These are phyloP conservation scores for Campoletis sonorensis DNA, from an alignment of 1,140 invertebrate genomes.

Conservation along the genomic window DNA sequence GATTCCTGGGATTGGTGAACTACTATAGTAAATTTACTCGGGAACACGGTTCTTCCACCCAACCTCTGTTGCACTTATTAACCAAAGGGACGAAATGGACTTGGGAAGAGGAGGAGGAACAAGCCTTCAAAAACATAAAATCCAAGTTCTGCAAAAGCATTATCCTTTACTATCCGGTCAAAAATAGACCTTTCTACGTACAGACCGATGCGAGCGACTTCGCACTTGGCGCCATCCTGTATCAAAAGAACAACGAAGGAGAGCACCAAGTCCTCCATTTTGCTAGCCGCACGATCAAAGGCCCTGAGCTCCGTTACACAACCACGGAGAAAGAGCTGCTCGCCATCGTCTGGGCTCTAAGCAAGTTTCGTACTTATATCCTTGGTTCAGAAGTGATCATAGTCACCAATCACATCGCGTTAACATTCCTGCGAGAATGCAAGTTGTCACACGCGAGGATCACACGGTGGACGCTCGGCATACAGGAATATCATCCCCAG, in stretches of 20 bases:
- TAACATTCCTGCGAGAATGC: background rate
- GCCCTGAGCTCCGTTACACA: background rate
- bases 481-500: conserved; percentile 59
- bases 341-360: background rate
- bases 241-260: background rate
- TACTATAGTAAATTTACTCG: background rate
- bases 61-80: background rate
- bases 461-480: conserved; percentile 60
- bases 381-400: background rate
- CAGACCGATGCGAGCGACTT: conserved; percentile 12
- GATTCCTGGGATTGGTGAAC: background rate
- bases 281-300: background rate
- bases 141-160: background rate
- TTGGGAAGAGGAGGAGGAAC: background rate
- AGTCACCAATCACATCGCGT: background rate
- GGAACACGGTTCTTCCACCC: background rate
- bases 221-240: background rate
- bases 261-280: background rate
- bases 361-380: background rate
- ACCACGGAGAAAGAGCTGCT: background rate
- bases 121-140: background rate
- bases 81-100: background rate
- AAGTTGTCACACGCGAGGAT: conserved; percentile 42
- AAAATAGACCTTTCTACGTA: background rate
- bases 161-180: background rate